Evolutionary conservation across 2,888 invertebrate species (phyloP).

Genomic region (Acanthococcus lagerstroemiae): DNA sequence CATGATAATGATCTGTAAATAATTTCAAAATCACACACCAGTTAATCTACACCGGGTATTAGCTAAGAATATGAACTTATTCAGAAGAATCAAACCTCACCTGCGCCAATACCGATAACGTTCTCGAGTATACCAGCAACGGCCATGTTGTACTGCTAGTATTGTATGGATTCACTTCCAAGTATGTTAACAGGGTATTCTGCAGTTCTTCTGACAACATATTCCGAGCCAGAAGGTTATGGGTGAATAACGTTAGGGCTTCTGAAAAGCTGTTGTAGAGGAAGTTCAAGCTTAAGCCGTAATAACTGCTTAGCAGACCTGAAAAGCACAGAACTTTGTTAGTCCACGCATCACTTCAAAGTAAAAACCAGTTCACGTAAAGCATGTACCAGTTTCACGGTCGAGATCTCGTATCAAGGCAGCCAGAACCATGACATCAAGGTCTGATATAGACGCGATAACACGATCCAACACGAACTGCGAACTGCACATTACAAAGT

Average conservation of each 20-base stretch:
- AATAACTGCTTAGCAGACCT: constrained; percentile 10
- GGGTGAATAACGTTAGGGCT: constrained; percentile 65
- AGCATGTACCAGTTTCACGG: constrained; percentile 68
- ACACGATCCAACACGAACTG: constrained; percentile 58
- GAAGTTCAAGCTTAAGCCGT: constrained; percentile 18
- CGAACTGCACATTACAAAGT: constrained; percentile 61
- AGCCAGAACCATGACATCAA: constrained; percentile 79
- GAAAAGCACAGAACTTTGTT: no score
- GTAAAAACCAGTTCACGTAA: no score
- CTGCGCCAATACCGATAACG: constrained; percentile 71
- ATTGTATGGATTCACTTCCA: constrained; percentile 59
- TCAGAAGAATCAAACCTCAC: constrained; percentile 40
- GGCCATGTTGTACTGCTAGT: constrained; percentile 56
- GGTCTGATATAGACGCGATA: constrained; percentile 65
- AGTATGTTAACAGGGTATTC: constrained; percentile 58
- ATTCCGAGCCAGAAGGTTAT: constrained; percentile 62
- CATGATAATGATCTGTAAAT: constrained; percentile 46
- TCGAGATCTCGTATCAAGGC: constrained; percentile 84
- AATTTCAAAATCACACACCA: neutral
- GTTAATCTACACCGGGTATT: neutral
- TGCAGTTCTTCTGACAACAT: constrained; percentile 58
- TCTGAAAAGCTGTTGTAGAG: constrained; percentile 56
- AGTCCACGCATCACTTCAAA: no score
- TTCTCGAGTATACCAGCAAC: constrained; percentile 66
- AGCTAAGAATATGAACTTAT: neutral